A percentile compares a stretch with the other conserved stretches of the same genome.
These are phyloP conservation scores for Paraescarpia echinospica DNA, from an alignment of 1,140 invertebrate species.

Conservation along the genomic window DNA sequence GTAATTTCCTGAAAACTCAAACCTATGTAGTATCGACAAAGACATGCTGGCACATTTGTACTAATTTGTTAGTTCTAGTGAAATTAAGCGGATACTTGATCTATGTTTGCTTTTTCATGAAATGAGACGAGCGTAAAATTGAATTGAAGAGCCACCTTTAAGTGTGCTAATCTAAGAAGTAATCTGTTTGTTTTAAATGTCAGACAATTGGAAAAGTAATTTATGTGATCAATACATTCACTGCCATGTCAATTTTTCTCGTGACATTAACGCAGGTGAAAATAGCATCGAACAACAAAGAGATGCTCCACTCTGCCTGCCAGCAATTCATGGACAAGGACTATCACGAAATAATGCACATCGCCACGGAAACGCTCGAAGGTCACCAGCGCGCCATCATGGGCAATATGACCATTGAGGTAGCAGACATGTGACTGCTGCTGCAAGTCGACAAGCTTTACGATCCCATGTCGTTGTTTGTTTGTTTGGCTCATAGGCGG, in stretches of 20 bases:
- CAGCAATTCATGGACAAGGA: constrained; percentile 94
- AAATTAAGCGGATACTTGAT: too few species aligned
- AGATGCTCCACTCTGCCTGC: constrained; percentile 94
- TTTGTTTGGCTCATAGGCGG: neutral
- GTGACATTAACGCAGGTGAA: constrained; percentile 72
- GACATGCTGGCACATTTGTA: too few species aligned
- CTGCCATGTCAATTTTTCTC: neutral
- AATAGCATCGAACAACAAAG: constrained; percentile 93
- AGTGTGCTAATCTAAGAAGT: too few species aligned
- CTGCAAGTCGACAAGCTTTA: neutral
- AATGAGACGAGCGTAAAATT: too few species aligned
- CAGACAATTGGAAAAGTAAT: too few species aligned
- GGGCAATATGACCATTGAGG: constrained; percentile 98
- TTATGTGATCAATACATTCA: neutral
- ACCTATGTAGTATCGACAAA: too few species aligned
- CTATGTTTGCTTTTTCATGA: too few species aligned
- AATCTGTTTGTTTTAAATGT: too few species aligned
- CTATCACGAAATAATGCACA: constrained; percentile 86
- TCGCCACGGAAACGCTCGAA: constrained; percentile 93
- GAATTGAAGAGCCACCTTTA: too few species aligned
- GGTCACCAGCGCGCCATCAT: constrained; percentile 97
- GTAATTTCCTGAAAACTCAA: too few species aligned
- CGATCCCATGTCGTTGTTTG: constrained; percentile 11
- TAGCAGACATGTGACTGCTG: constrained; percentile 44
- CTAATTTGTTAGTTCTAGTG: too few species aligned